phyloP scores from a whole-genome alignment of 2,888 invertebrate genomes.

The Lysandra bellargus region DNA sequence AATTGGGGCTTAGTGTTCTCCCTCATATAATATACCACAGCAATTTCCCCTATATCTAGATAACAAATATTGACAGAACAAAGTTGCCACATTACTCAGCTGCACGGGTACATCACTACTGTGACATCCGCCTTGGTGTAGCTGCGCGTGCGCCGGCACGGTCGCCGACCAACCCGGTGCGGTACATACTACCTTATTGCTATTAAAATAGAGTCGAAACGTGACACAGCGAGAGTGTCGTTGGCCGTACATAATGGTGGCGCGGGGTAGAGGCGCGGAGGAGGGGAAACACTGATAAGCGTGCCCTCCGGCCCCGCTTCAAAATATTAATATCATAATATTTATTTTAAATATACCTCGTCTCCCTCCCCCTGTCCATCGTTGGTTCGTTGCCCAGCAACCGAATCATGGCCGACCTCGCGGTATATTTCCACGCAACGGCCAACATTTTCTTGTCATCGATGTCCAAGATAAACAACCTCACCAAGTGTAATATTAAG shows the following conservation, averaged over 20 bases:
- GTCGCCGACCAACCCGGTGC: background rate
- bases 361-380: conserved; percentile 15
- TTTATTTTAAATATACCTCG: conserved; percentile 44
- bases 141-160: background rate
- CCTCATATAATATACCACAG: background rate
- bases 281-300: conserved; percentile 40
- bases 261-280: conserved; percentile 29
- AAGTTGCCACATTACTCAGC: background rate
- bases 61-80: background rate
- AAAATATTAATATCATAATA: conserved; percentile 48
- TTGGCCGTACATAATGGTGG: background rate
- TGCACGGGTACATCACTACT: conserved; percentile 17
- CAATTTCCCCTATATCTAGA: background rate
- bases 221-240: background rate
- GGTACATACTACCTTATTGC: background rate
- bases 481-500: background rate
- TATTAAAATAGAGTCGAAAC: background rate
- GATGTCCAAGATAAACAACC: background rate
- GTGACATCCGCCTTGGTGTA: background rate
- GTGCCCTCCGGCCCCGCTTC: conserved; percentile 47
- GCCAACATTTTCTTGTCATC: background rate
- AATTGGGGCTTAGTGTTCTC: background rate
- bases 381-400: background rate
- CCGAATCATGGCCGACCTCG: background rate
- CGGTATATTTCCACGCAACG: background rate